Evolutionary conservation across 2,113 vertebrate species (phyloP).

Genomic region (Scomber japonicus): DNA sequence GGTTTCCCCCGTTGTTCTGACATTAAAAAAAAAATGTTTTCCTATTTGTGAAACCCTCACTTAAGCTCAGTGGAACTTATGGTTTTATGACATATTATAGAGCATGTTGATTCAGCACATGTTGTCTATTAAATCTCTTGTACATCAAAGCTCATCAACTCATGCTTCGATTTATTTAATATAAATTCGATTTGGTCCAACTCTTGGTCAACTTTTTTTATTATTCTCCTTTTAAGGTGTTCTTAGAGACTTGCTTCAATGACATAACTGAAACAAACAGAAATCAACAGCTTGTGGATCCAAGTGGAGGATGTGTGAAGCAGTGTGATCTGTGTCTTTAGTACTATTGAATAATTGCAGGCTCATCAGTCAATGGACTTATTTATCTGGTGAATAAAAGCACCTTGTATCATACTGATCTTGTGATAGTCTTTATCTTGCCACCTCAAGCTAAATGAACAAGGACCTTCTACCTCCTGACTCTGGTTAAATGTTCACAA

Average conservation of each 20-base stretch:
- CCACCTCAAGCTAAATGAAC: slow-evolving; percentile 70
- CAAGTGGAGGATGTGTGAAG: slow-evolving; percentile 11
- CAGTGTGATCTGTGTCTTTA: slow-evolving; percentile 25
- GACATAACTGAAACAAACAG: slow-evolving; percentile 2
- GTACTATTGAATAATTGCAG: slow-evolving; percentile 31
- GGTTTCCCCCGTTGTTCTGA: slow-evolving; percentile 37
- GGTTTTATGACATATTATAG: slow-evolving; percentile 24
- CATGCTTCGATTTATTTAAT: neutral
- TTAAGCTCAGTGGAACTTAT: slow-evolving; percentile 21
- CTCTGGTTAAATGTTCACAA: slow-evolving; percentile 47
- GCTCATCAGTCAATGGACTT: slow-evolving; percentile 62
- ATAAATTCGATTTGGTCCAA: neutral
- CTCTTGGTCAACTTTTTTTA: neutral
- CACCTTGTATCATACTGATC: slow-evolving; percentile 65
- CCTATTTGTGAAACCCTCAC: slow-evolving; percentile 41
- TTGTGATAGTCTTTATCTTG: slow-evolving; percentile 73
- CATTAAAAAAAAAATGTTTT: slow-evolving; percentile 34
- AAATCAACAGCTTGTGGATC: slow-evolving; percentile 26
- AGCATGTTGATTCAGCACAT: neutral
- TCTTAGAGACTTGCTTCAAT: neutral
- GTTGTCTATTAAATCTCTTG: slow-evolving; percentile 23
- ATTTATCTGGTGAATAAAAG: slow-evolving; percentile 72
- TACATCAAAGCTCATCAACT: slow-evolving; percentile 14
- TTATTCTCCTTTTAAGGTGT: neutral
- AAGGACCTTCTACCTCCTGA: slow-evolving; percentile 54